These are phyloP conservation scores for Sarcophaga carnaria DNA, from an alignment of 2,888 invertebrate genomes.

Conservation along the genomic window DNA sequence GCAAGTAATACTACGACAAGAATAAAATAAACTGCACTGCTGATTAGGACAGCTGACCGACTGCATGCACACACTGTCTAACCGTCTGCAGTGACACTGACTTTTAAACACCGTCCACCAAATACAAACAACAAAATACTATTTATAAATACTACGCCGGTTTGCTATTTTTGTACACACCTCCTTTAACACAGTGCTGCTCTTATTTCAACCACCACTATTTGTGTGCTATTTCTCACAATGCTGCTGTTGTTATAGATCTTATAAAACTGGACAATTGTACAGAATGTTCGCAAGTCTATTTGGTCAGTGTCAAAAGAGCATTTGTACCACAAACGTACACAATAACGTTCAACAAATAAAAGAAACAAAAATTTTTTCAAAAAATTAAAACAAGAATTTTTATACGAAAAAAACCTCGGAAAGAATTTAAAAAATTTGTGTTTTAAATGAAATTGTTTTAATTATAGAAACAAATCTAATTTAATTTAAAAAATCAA, in stretches of 20 bases:
- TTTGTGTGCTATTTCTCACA: neutral
- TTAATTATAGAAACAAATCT: neutral
- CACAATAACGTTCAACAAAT: neutral
- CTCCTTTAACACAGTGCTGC: neutral
- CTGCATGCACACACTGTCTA: too few species aligned
- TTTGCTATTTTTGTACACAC: too few species aligned
- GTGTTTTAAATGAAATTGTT: slow-evolving; percentile 2
- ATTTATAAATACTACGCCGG: too few species aligned
- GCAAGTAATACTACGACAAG: too few species aligned
- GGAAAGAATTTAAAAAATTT: neutral
- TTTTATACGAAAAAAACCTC: neutral
- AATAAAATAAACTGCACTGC: too few species aligned
- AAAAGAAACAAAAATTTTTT: neutral
- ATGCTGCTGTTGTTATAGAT: slow-evolving; percentile 2
- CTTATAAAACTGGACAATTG: slow-evolving; percentile 58
- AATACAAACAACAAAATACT: too few species aligned
- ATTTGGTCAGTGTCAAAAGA: slow-evolving; percentile 56
- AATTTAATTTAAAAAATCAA: neutral
- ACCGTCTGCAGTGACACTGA: too few species aligned
- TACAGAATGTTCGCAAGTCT: slow-evolving; percentile 44
- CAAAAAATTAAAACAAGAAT: neutral
- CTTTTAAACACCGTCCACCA: too few species aligned
- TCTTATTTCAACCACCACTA: slow-evolving; percentile 34
- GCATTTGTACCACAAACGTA: slow-evolving; percentile 43
- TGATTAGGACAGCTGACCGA: too few species aligned